Evolutionary conservation across 1,140 invertebrate genomes (phyloP), one percentile per base, ranked within the genome.

Genomic region (Penaeus japonicus): DNA sequence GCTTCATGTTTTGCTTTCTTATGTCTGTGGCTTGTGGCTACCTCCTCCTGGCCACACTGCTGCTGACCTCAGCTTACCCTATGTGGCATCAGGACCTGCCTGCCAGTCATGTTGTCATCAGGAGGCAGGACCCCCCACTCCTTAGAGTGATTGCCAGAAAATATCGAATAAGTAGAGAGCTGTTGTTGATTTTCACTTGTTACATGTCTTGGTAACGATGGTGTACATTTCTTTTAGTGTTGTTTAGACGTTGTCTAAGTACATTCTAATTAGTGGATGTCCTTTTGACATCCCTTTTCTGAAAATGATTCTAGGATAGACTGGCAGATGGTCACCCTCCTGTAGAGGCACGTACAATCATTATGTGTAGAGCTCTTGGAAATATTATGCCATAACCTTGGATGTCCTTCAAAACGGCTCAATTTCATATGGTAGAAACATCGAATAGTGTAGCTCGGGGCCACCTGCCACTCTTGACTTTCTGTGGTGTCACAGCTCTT

Each of bases 391-490:
- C 54, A 30, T 54, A 47, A 75, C 70, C 53, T 54, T 85, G 59
- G 30, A 47, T 88, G 80, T 84, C 80, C 87, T 88, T 84, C 32
- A 88, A 82, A 88, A 88, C 62, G 87, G 87, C 87, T 88, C 87
- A 88, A 88, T 88, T 88, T 88, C 87, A 88, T 88, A 88, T 57
- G 87, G 87, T 88, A 88, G 87, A 87, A 55, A 88, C 87, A 88
- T 88, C 87, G 87, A 88, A 88, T 88, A 88, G 87, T 55, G 32
- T 70, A 73, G 70, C 53, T 54, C 53, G 83, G 83, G 83, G 83
- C 62, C 83, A 70, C 83, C 83, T 85, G 84, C 73, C 70, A 78
- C 70, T 77, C 84, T 77, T 70, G 47, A 77, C 84, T 47, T 75
- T 55, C 53, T 75, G 65, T 78, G 84, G 32, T 59, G 59, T 22